These are phyloP conservation scores for Propithecus deckenii DNA, from an alignment of 2,797 vertebrate species.

Conservation along the genomic window DNA sequence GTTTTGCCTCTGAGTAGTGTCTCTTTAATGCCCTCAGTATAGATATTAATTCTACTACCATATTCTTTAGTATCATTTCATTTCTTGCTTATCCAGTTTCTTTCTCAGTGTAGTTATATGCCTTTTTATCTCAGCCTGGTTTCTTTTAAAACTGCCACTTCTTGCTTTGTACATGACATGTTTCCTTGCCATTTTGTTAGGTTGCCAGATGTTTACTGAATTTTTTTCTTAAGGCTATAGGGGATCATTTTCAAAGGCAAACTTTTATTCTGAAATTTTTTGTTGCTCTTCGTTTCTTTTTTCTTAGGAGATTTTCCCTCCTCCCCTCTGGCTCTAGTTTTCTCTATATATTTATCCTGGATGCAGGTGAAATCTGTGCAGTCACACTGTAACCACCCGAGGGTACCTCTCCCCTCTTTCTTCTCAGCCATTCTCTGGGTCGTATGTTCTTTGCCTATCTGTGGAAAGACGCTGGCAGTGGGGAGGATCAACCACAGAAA, in stretches of 20 bases:
- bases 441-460: background rate
- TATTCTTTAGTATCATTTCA: background rate
- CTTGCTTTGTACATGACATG: background rate
- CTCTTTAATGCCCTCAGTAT: background rate
- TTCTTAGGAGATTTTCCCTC: background rate
- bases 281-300: background rate
- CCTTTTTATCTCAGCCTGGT: background rate
- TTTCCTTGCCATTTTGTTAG: background rate
- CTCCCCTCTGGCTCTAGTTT: background rate
- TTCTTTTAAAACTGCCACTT: background rate
- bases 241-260: background rate
- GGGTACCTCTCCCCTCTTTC: background rate
- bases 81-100: background rate
- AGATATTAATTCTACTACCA: background rate
- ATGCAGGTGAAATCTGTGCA: background rate
- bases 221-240: background rate
- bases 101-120: background rate
- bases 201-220: background rate
- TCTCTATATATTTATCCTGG: background rate
- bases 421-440: background rate
- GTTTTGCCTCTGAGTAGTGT: background rate
- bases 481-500: background rate
- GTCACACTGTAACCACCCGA: background rate
- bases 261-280: background rate
- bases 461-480: background rate